phyloP scores from a whole-genome alignment of 2,113 vertebrate genomes.

The Choloepus hoffmanni region DNA sequence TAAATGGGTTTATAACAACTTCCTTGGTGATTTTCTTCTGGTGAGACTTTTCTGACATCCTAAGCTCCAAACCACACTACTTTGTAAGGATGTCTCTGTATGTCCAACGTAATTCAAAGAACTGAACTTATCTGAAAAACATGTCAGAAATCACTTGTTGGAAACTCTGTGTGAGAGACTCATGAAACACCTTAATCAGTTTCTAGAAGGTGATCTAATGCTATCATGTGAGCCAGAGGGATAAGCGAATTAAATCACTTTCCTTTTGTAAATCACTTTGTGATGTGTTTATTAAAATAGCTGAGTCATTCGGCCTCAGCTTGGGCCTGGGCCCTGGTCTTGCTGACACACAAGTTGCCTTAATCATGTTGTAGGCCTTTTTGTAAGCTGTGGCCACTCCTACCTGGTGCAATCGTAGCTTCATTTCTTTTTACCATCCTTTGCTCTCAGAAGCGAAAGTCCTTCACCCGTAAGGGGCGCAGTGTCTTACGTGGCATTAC shows the following conservation, averaged over 20 bases:
- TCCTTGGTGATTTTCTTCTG: not conserved
- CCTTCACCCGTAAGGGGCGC: not conserved
- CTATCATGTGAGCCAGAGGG: not conserved
- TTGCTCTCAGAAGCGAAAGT: not conserved
- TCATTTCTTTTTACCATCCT: not conserved
- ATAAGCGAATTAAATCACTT: not conserved
- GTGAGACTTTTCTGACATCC: conserved; percentile 37
- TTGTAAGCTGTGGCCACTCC: not conserved
- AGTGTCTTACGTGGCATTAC: not conserved
- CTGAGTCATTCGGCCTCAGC: not conserved
- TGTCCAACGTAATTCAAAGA: not conserved
- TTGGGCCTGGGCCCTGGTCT: not conserved
- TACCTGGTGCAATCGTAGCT: not conserved
- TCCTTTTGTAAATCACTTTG: not conserved
- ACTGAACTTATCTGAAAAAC: not conserved
- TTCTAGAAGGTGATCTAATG: not conserved
- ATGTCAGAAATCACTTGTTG: not conserved
- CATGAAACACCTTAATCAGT: not conserved
- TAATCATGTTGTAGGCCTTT: not conserved
- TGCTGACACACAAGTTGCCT: not conserved
- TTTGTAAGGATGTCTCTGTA: not conserved
- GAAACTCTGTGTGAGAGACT: not conserved
- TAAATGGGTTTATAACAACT: not conserved
- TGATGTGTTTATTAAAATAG: not conserved
- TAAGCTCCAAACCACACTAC: not conserved